A percentile compares a stretch with the other conserved stretches of the same genome.
phyloP scores from a whole-genome alignment of 2,113 vertebrate species.

The Micronycteris hirsuta region DNA sequence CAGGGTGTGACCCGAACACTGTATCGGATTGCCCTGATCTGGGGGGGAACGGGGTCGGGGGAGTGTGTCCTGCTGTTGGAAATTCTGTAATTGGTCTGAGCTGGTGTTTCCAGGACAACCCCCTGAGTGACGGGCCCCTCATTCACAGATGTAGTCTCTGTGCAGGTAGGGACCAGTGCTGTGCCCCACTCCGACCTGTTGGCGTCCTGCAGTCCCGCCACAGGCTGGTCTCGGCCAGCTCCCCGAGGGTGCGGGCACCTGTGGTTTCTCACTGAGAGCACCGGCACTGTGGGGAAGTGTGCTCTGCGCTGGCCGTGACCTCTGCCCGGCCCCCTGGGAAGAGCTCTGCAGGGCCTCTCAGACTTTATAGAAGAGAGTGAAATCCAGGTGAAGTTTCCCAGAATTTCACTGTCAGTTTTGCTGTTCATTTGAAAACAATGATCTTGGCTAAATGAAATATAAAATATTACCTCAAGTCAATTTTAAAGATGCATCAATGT shows the following conservation, averaged over 20 bases:
- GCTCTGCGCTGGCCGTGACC: fast-evolving
- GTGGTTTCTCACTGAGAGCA: background rate
- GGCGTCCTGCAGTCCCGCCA: background rate
- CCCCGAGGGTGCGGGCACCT: background rate
- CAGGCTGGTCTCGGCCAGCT: background rate
- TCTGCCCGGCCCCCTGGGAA: background rate
- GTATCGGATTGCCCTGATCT: no score
- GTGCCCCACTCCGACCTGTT: background rate
- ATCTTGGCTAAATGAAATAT: background rate
- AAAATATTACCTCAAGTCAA: background rate
- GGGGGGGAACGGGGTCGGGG: no score
- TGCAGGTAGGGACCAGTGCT: background rate
- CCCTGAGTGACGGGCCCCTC: background rate
- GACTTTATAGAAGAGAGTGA: background rate
- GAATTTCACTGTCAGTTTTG: background rate
- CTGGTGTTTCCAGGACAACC: background rate
- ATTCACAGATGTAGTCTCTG: background rate
- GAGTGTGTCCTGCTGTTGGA: background rate
- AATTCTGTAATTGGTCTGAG: background rate
- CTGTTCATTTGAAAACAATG: background rate
- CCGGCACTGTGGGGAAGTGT: background rate
- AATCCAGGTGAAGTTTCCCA: background rate
- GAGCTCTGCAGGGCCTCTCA: background rate
- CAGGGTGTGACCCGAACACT: background rate
- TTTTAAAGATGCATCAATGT: background rate